Evolutionary conservation across 64 coral and sea anemone genomes (phyloP).

Genomic region (Stichodactyla mertensii): DNA sequence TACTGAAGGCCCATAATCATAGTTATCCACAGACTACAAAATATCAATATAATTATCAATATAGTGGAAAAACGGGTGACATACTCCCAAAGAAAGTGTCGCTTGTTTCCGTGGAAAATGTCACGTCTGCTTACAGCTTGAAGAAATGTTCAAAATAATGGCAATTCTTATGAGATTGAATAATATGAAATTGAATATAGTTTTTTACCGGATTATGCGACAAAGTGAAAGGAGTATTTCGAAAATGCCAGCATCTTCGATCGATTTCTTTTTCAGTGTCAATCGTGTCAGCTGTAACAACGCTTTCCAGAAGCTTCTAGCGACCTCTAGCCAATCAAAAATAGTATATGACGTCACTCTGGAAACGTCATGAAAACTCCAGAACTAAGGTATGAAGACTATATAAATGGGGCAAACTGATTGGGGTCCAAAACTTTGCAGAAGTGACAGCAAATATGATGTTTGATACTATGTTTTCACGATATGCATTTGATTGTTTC

Average conservation of each 20-base stretch:
- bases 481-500: not conserved
- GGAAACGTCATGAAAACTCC: not conserved
- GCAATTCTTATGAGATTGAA: no score
- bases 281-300: not conserved
- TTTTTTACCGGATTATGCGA: no score
- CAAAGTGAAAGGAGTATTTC: no score
- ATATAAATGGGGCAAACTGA: not conserved
- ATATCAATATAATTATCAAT: not conserved
- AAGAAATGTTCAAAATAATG: not conserved
- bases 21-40: not conserved
- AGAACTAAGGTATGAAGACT: not conserved
- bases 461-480: not conserved
- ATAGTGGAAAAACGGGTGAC: not conserved
- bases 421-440: not conserved
- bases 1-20: not conserved
- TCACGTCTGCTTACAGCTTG: not conserved
- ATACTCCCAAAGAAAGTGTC: not conserved
- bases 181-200: no score
- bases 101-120: not conserved
- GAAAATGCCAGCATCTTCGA: not conserved
- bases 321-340: not conserved
- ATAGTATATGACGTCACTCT: conserved; percentile 4
- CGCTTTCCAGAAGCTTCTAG: not conserved
- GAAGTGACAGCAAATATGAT: not conserved
- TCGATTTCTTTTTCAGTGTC: not conserved